Evolutionary conservation across 64 coral and sea anemone species (phyloP), one percentile per base, ranked within the genome.

Genomic region (Montipora sp.): DNA sequence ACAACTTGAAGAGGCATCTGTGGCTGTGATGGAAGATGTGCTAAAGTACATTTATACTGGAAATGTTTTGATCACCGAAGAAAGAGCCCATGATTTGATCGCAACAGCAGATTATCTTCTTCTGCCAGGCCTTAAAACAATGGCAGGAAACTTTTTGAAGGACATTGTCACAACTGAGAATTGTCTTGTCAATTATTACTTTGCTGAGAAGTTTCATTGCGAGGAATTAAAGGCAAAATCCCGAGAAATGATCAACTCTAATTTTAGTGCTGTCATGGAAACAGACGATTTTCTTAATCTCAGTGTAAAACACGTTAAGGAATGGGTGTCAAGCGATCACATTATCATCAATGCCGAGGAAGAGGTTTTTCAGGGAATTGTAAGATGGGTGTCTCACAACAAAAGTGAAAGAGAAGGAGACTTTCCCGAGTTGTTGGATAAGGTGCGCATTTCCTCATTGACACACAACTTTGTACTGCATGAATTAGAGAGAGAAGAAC

Each of bases 11-110:
- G 84, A 95, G 9, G 48, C 88, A 3, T 76, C 71, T 23, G 88
- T 69, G 36, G 82, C 91, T 65, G 79, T 87, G 24, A 80, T 95
- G 75, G 84, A 85, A 83, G 90, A 80, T 46, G 88, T 95, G 8
- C 74, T 95, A 11, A 80, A 81, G 58, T 95, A 88, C 55, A 82
- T 95, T 75, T 95, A 95, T 77, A 92, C 94, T 21, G 94, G 94
- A 16, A 48, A 75, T 20, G 84, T 95, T 13, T 23, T 61, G 3
- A 73, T 95, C 3, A 76, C 77, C 7, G 89, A 89, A 76, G 66
- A 70, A 6, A 95, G 82, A 13, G 94, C 94, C 8, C 73, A 92
- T 13, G 68, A 91, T 18, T 61, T 95, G 7, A 81, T 71, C 4
- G 84, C 92, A 8, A 90, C 94, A 3, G 90, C 94, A 3, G 83